Percentiles rank a stretch among this genome's conserved stretches.
These are phyloP conservation scores for Piscicola geometra DNA, from an alignment of 2,888 invertebrate species.

Conservation along the genomic window DNA sequence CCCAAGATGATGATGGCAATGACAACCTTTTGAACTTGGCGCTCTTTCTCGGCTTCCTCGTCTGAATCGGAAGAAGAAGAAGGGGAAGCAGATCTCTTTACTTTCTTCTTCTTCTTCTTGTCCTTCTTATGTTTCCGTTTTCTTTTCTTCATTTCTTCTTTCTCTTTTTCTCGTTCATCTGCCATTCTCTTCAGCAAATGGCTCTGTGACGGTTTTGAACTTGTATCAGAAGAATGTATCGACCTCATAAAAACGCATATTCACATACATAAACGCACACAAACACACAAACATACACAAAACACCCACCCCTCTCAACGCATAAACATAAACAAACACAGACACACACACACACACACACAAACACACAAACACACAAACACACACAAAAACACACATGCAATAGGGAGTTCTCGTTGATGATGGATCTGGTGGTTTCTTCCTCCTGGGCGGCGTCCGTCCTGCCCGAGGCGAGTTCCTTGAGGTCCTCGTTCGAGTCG, in stretches of 20 bases:
- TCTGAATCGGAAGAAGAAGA: neutral
- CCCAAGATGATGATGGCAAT: too few species aligned
- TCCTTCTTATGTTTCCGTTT: constrained; percentile 21
- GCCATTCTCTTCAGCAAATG: constrained; percentile 16
- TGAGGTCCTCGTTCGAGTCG: neutral
- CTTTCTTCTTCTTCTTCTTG: constrained; percentile 6
- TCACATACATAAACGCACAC: neutral
- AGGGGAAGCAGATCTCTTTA: neutral
- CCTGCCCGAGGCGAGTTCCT: neutral
- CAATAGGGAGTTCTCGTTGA: constrained; percentile 8
- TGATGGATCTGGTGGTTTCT: constrained; percentile 6
- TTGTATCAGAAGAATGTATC: too few species aligned
- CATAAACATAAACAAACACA: too few species aligned
- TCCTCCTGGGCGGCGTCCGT: neutral
- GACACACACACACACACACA: neutral
- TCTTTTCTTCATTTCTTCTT: constrained; percentile 39
- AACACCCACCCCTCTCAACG: neutral
- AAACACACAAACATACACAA: neutral
- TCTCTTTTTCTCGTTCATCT: constrained; percentile 46
- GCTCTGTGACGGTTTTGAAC: too few species aligned
- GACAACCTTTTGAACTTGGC: constrained; percentile 8
- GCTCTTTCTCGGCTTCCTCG: constrained; percentile 23
- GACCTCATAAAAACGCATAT: too few species aligned
- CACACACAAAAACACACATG: neutral
- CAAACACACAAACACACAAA: neutral